Base-by-base conservation (phyloP, 2,888 invertebrate species). In the Drosophila mettleri region DNA sequence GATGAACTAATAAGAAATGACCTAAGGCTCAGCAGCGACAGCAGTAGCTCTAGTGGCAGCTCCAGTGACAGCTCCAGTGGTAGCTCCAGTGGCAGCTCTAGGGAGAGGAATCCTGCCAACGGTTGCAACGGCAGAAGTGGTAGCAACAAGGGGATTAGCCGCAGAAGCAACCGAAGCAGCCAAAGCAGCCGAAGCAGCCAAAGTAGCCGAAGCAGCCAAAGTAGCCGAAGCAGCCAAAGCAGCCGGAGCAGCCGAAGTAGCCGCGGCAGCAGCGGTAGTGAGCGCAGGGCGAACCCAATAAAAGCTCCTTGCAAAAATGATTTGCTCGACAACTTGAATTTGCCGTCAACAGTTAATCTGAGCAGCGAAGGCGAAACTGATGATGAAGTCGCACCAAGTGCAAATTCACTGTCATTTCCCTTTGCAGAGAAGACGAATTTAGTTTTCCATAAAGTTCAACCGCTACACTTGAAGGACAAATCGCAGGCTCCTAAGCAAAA, bases 351-450 rank as follows among this genome's bases (percentile, higher is more conserved):
- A 1, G 39, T 7, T 0, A 53, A 53, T 29, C 39, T 53, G 7
- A 53, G 52, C 39, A 39, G 53, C n/a, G 53, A 53, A 0, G 39
- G 7, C 12, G 39, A 53, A 0, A 14, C 39, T 3, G 53, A 39
- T 12, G 53, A n/a, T 14, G 38, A 52, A 18, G 45, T 10, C 1
- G 43, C 8, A 6, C 24, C 24, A 24, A 5, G 3, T 3, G 24
- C 24, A 4, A 3, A 1, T n/a, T n/a, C n/a, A n/a, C n/a, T n/a
- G n/a, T n/a, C n/a, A n/a, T n/a, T n/a, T n/a, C n/a, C n/a, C n/a
- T n/a, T n/a, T n/a, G n/a, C n/a, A n/a, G n/a, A n/a, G n/a, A n/a
- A n/a, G n/a, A n/a, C n/a, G n/a, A n/a, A n/a, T n/a, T n/a, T n/a
- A n/a, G n/a, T n/a, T n/a, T n/a, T n/a, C n/a, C n/a, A n/a, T n/a